Evolutionary conservation across 2,797 vertebrate genomes (phyloP), one percentile per base, ranked within the genome.

Genomic region (Sternotherus odoratus): DNA sequence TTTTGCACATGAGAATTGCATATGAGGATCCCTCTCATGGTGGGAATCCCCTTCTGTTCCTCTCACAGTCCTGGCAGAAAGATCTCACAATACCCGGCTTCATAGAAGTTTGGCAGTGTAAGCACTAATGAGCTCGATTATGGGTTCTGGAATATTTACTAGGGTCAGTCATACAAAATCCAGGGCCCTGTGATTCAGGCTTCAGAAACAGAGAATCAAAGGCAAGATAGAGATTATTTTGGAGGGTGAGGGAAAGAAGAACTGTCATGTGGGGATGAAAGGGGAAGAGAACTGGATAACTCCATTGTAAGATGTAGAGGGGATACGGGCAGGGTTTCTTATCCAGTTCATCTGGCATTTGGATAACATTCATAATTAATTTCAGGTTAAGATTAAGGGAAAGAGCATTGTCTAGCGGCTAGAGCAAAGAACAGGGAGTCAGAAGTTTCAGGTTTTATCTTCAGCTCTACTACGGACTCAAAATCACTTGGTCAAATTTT

Each of bases 81-180:
- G 66, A 90, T 82, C 23, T 5, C 7, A 43, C 24, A 85, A 13
- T 33, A 78, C 26, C 56, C 56, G 30, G 53, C 3, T 30, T 36
- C 9, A 85, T 8, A 39, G 1, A 33, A 6, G 83, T 54, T 77
- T 48, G 49, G 66, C 79, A 39, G 48, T 5, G 46, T 19, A 15
- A 75, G 2, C 9, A 46, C 87, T 84, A 77, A 79, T 12, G 33
- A 81, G 36, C 15, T 80, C 72, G 80, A 39, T 82, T 51, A 7
- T 79, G 77, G 88, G 88, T 87, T 83, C 54, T 83, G 48, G 50
- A 85, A 36, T 77, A 28, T 77, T 1, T 57, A 23, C 50, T 10
- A 78, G 36, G 10, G 50, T 53, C 79, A 91, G 83, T 0, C 0
- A 48, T 57, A 83, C 8, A 12, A 36, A 30, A 43, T 43, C 8